Percentiles rank a stretch among this genome's conserved stretches.
phyloP scores from a whole-genome alignment of 2,797 vertebrate genomes.

The Anas georgica region DNA sequence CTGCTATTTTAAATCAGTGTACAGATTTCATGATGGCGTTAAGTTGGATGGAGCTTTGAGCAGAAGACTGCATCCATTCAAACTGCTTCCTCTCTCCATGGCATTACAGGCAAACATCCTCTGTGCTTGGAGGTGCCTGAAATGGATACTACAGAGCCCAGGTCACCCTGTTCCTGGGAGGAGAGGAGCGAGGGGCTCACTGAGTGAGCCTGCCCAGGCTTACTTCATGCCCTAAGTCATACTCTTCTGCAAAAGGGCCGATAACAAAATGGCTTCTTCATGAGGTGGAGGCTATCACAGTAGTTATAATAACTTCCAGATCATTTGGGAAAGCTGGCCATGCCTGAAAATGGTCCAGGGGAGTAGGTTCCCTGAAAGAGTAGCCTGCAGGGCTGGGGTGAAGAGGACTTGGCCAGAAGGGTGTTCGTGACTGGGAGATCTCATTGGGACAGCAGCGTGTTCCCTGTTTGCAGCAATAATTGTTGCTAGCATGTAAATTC shows the following conservation, averaged over 20 bases:
- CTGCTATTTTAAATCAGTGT: neutral
- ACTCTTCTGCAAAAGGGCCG: neutral
- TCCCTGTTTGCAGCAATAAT: neutral
- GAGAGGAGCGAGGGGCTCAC: neutral
- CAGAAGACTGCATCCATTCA: neutral
- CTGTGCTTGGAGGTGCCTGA: neutral
- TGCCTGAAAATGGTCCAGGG: neutral
- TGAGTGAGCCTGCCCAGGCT: neutral
- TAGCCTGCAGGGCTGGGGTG: too few species aligned
- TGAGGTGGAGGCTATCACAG: neutral
- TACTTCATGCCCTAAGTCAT: neutral
- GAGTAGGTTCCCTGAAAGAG: neutral
- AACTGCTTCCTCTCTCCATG: neutral
- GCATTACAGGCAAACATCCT: neutral
- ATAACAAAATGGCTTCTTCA: neutral
- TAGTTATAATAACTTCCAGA: neutral
- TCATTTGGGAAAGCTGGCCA: neutral
- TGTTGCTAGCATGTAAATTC: neutral
- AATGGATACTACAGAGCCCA: neutral
- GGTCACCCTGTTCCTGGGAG: neutral
- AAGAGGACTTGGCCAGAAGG: neutral
- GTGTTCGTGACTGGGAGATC: neutral
- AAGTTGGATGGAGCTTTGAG: neutral
- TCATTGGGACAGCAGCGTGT: neutral
- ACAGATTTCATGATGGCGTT: too few species aligned